Base-by-base conservation (phyloP, 2,113 vertebrate species). In the Camelus dromedarius region DNA sequence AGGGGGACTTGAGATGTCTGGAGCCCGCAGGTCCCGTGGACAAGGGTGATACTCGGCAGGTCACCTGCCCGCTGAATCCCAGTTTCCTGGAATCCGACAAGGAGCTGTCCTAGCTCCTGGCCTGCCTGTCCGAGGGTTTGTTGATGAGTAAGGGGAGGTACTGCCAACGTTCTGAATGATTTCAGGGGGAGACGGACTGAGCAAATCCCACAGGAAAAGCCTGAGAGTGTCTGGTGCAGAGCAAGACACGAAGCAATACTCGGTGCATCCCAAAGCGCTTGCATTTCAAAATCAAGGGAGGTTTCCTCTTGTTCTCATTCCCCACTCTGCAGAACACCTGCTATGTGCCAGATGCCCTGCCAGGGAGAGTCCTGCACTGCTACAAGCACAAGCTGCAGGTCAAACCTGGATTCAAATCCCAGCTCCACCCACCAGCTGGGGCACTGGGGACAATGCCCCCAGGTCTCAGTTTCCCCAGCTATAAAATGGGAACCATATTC, bases 41-140 rank as follows among this genome's bases (percentile, higher is more conserved):
- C 20, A 6, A 54, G 0, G 1, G 0, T 20, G 46, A 15, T 1
- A 3, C 10, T 30, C 3, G 30, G 22, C 22, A 18, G 2, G 10
- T 1, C 22, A 5, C 8, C 72, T 14, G 9, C 6, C n/a, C 4
- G 19, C 42, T 24, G 20, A 42, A 1, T 8, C 7, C 24, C 28
- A 1, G 2, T 14, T 14, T 83, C 60, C 76, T 38, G 14, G 5
- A 28, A 3, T 7, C 58, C 6, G 6, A 24, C 28, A 0, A 18
- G 69, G 20, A 13, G 6, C 0, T 0, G 1, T 24, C 4, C 0
- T 9, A 13, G 30, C 48, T 11, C 30, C 20, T 3, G 32, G 13
- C 60, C 14, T 1, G 20, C 48, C 35, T 26, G 32, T 26, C 73
- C 24, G 64, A 38, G 24, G 46, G 64, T 48, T 28, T 28, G 56